phyloP scores from a whole-genome alignment of 2,888 invertebrate genomes.

The Latheticus oryzae region DNA sequence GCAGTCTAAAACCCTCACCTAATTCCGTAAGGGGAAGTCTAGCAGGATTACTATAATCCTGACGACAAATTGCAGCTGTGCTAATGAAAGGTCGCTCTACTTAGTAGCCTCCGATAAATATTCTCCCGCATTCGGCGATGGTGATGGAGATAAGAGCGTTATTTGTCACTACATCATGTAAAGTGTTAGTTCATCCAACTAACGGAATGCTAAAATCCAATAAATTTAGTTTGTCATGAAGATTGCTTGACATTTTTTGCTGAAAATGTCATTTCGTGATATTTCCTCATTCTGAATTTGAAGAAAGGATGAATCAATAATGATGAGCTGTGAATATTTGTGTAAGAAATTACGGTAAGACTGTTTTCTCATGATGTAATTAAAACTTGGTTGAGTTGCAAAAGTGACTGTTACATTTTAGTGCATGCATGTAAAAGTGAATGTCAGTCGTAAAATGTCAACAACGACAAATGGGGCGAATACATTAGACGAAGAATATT shows the following conservation, averaged over 20 bases:
- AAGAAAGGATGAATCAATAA: too few species aligned
- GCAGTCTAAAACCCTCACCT: conserved; percentile 25
- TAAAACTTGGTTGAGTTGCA: conserved; percentile 10
- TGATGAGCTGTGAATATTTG: too few species aligned
- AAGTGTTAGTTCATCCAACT: too few species aligned
- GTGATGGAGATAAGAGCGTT: too few species aligned
- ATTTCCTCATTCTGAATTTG: background rate
- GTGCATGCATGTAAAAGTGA: conserved; percentile 7
- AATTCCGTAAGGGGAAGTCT: conserved; percentile 35
- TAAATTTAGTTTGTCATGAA: background rate
- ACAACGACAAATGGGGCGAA: too few species aligned
- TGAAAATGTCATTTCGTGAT: background rate
- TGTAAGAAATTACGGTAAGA: too few species aligned
- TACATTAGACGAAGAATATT: too few species aligned
- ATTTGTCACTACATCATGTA: too few species aligned
- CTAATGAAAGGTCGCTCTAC: conserved; percentile 42
- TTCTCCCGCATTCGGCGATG: conserved; percentile 6
- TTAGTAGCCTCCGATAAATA: conserved; percentile 38
- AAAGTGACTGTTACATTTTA: conserved; percentile 2
- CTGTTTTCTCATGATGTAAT: conserved; percentile 1
- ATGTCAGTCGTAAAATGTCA: conserved; percentile 8
- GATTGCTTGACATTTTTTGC: background rate
- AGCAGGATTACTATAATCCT: conserved; percentile 40
- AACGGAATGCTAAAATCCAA: too few species aligned
- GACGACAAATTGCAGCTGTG: conserved; percentile 44